These are phyloP conservation scores for Genyomyrus donnyi DNA, from an alignment of 2,113 vertebrate genomes.

Conservation along the genomic window DNA sequence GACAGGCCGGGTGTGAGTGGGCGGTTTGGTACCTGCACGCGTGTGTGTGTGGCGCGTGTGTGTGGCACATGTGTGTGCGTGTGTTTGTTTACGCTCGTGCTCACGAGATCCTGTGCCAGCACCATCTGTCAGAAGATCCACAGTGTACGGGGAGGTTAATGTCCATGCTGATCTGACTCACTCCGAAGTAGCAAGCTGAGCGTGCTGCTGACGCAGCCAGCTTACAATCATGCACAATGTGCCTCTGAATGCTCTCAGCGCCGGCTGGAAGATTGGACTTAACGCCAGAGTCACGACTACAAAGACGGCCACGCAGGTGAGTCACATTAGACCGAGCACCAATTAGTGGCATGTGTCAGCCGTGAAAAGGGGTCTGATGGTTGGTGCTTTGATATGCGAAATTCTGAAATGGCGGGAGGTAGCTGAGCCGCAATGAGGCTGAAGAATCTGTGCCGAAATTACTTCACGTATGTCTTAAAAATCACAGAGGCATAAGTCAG, in stretches of 20 bases:
- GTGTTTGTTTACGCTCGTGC: not conserved
- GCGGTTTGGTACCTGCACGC: not conserved
- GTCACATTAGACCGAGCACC: not conserved
- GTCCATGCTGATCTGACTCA: not conserved
- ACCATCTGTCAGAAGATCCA: slow-evolving; percentile 8
- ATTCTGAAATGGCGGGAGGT: not conserved
- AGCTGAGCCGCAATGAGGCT: not conserved
- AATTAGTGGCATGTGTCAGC: not conserved
- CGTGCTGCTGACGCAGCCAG: not conserved
- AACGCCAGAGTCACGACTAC: not conserved
- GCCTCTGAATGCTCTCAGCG: not conserved
- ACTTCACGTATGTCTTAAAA: not conserved
- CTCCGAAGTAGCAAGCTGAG: not conserved
- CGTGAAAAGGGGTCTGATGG: not conserved
- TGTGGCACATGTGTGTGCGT: not conserved
- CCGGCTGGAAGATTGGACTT: not conserved
- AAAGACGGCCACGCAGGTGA: not conserved
- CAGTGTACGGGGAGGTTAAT: not conserved
- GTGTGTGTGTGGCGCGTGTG: not conserved
- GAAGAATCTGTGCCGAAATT: not conserved
- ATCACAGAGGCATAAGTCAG: not conserved
- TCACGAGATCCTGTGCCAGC: not conserved
- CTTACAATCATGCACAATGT: not conserved
- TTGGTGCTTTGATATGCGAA: not conserved
- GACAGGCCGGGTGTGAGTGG: not conserved